Base-by-base conservation (phyloP, 2,888 invertebrate genomes). In the Fragum sueziense region DNA sequence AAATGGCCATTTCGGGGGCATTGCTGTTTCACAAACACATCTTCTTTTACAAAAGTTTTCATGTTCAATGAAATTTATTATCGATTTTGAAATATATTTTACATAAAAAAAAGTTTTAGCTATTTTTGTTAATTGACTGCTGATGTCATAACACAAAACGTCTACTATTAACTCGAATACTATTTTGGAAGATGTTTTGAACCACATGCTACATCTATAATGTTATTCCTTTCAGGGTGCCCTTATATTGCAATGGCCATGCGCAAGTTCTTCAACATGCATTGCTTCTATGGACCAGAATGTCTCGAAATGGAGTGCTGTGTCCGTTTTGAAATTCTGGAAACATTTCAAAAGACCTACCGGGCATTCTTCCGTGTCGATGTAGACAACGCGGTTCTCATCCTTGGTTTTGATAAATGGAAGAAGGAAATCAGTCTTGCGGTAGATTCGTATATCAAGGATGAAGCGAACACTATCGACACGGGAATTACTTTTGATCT, bases 251-350 rank as follows among this genome's bases (percentile, higher is more conserved):
- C 85, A 33, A 75, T 85, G 34, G 67, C 76, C 2, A 75, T 89
- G 76, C 88, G 88, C 3, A 76, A 85, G 31, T 75, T 80, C 7
- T 22, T 62, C n/a, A 2, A 54, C 9, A 61, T 89, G 31, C 86
- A 85, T 78, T 89, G 89, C 70, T 83, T 79, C 2, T 76, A 88
- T 52, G 86, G 88, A 54, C 71, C 80, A 33, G 81, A 85, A 65
- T 89, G 89, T 62, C 79, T 89, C 29, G 88, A 87, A 7, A 70
- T 89, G n/a, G 87, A 89, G 59, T 89, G 89, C 57, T 89, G 89
- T 74, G 76, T 87, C 34, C 85, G 86, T 41, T 62, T 88, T 4
- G 88, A 89, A 59, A 74, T 87, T 9, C 74, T 83, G 27, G 70
- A 73, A 51, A 80, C 89, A 68, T 86, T 88, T 67, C 81, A 84